Base-by-base conservation (phyloP, 2,113 vertebrate species). In the Vanacampus margaritifer region DNA sequence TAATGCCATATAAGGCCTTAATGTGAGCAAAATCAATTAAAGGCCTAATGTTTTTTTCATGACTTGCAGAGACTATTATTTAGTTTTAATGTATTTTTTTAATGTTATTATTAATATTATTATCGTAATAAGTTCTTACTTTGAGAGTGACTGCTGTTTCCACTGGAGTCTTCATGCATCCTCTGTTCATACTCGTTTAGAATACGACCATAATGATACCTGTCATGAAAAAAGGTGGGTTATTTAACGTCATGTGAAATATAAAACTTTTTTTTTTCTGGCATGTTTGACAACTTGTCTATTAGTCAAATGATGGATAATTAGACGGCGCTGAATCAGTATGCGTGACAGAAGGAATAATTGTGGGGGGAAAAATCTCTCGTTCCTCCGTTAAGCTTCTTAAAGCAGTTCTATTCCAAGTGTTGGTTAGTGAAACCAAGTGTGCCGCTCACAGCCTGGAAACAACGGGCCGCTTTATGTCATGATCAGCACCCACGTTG, bases 181-280 rank as follows among this genome's bases (percentile, higher is more conserved):
- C 57, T 82, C 64, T 54, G 66, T 51, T 80, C 59, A 61, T 73
- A 73, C 53, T 83, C 51, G 68, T 84, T 73, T 37, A 81, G 71
- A 62, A 90, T 81, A 43, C 71, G 79, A 3, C 72, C 54, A 59
- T 85, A 80, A 76, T 91, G 89, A 81, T 91, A 79, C 85, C 90
- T 91, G 83, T 7, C 21, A 45, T 8, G 72, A 68, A 64, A 54
- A 14, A 75, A 56, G 39, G 66, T 36, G 67, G 28, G 50, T 32
- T 7, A 50, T 14, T 46, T n/a, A 8, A 23, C 54, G 45, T 1
- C 23, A 57, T 13, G 26, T 71, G 26, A 58, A 3, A 13, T 53
- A n/a, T 37, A 9, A 60, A 46, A 67, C 19, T 58, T 64, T 24
- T 7, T 57, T 59, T 13, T 32, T 57, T 4, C 13, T n/a, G 1